Percentiles rank a stretch among this genome's conserved stretches.
Conservation (phyloP, 1,140 invertebrate genomes). For the Acarapis woodi region DNA sequence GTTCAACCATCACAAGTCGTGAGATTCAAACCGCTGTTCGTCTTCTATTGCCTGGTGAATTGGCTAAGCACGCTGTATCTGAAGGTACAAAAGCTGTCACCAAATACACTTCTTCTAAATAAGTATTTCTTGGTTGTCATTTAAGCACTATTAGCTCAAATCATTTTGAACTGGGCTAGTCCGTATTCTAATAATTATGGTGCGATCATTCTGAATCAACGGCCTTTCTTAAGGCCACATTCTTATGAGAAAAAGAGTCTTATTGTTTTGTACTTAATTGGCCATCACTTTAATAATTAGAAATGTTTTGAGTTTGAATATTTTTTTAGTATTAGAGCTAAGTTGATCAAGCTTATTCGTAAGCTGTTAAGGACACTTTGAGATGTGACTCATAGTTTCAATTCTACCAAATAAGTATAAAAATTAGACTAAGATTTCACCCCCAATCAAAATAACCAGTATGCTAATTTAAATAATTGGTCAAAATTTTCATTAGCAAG, state of each 20-base stretch:
- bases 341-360: no score
- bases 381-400: no score
- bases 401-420: no score
- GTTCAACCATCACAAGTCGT: conserved; percentile 25
- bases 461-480: no score
- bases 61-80: conserved; percentile 28
- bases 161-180: no score
- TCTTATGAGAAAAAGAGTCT: not conserved
- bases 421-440: no score
- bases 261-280: not conserved
- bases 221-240: not conserved
- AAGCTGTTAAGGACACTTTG: no score
- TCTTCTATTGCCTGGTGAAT: conserved; percentile 28
- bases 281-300: no score
- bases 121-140: conserved; percentile 12
- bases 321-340: no score
- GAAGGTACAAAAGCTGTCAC: conserved; percentile 28
- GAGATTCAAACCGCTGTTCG: conserved; percentile 31
- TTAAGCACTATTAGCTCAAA: not conserved
- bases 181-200: not conserved
- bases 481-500: no score
- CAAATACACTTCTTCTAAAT: conserved; percentile 26
- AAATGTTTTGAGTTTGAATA: no score
- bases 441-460: no score
- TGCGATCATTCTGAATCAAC: not conserved